Evolutionary conservation across 2,888 invertebrate species (phyloP).

Genomic region (Parnassius orleans): DNA sequence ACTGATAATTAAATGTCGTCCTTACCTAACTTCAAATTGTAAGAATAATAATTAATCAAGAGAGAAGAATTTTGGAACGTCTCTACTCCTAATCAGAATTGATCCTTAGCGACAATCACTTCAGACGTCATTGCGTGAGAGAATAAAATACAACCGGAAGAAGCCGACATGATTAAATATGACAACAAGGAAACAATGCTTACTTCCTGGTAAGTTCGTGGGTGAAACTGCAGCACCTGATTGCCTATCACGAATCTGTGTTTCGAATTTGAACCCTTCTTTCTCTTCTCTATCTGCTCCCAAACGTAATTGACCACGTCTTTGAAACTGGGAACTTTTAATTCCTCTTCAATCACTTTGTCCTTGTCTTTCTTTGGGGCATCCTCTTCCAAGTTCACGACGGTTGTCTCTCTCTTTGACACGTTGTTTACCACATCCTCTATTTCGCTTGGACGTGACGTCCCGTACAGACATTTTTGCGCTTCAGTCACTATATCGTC

Average conservation of each 20-base stretch:
- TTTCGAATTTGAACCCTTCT: slow-evolving; percentile 78
- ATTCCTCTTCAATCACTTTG: slow-evolving; percentile 47
- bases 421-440: slow-evolving; percentile 75
- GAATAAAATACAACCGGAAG: too few relatives aligned
- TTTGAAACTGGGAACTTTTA: slow-evolving; percentile 86
- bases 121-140: too few relatives aligned
- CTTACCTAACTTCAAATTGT: too few relatives aligned
- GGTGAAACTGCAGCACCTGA: slow-evolving; percentile 86
- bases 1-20: too few relatives aligned
- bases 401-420: slow-evolving; percentile 57
- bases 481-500: slow-evolving; percentile 89
- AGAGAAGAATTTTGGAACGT: too few relatives aligned
- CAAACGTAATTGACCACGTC: slow-evolving; percentile 87
- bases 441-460: slow-evolving; percentile 76
- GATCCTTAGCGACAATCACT: too few relatives aligned
- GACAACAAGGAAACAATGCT: slow-evolving; percentile 29
- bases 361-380: slow-evolving; percentile 66
- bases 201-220: slow-evolving; percentile 88
- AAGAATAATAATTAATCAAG: too few relatives aligned
- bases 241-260: slow-evolving; percentile 83
- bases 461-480: slow-evolving; percentile 87
- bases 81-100: too few relatives aligned
- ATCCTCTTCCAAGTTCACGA: slow-evolving; percentile 53
- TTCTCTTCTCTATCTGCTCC: slow-evolving; percentile 83
- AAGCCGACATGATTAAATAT: too few relatives aligned